A percentile compares a stretch with the other conserved stretches of the same genome.
Evolutionary conservation across 2,888 invertebrate genomes (phyloP).

Genomic region (Blastobasis adustella): DNA sequence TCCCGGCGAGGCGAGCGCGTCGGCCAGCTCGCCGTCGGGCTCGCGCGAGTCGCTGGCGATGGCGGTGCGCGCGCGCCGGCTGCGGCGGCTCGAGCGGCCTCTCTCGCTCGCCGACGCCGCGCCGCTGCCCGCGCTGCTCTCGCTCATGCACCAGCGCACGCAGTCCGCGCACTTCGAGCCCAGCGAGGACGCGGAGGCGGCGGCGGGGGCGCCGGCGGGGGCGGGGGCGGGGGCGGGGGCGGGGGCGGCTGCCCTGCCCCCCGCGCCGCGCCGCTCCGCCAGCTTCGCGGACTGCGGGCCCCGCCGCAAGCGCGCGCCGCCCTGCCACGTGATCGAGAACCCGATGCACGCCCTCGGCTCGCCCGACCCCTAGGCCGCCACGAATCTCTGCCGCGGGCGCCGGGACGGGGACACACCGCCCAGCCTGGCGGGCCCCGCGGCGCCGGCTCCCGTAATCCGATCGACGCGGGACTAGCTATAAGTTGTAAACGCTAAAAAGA

Average conservation of each 20-base stretch:
- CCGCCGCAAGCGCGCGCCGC: conserved; percentile 14
- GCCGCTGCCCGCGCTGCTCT: conserved; percentile 30
- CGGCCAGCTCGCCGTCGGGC: conserved; percentile 7
- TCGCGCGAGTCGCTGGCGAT: conserved; percentile 45
- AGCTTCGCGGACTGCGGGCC: conserved; percentile 36
- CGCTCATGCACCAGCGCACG: conserved; percentile 37
- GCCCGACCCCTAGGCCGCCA: conserved; percentile 3
- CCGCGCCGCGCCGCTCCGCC: conserved; percentile 25
- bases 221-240: too few species aligned
- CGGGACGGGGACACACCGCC: too few species aligned
- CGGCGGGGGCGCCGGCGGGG: too few species aligned
- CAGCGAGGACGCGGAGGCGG: not conserved
- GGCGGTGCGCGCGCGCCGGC: conserved; percentile 46
- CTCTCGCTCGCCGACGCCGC: conserved; percentile 42
- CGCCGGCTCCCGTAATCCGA: too few species aligned
- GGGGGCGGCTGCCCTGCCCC: not conserved
- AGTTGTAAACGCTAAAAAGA: too few species aligned
- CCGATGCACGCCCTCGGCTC: conserved; percentile 39
- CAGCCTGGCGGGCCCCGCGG: conserved; percentile 4
- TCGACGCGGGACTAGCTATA: too few species aligned
- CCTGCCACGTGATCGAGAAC: conserved; percentile 47
- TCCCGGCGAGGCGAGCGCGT: too few species aligned
- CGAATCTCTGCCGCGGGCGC: too few species aligned
- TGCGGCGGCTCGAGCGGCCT: conserved; percentile 42
- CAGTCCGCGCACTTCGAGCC: conserved; percentile 35